These are phyloP conservation scores for Notarius lentiginosus DNA, from an alignment of 2,113 vertebrate species.

Conservation along the genomic window DNA sequence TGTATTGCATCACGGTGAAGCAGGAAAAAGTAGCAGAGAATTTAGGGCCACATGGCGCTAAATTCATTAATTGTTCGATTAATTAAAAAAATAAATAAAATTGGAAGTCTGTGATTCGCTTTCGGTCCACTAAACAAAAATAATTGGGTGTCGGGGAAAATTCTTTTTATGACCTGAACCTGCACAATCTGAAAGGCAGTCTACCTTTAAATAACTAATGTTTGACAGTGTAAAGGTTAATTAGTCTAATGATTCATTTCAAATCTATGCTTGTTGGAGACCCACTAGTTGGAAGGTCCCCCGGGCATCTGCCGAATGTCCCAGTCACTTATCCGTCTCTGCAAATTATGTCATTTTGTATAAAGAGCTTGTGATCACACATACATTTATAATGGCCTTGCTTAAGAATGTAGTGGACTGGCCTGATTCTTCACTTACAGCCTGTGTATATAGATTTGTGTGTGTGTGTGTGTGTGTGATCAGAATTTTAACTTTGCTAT, in stretches of 20 bases:
- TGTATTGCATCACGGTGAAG: too few relatives aligned
- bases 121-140: too few relatives aligned
- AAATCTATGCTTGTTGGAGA: neutral
- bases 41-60: too few relatives aligned
- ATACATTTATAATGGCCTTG: neutral
- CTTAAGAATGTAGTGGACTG: neutral
- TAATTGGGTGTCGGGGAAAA: too few relatives aligned
- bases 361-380: constrained; percentile 1
- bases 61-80: too few relatives aligned
- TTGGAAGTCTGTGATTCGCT: too few relatives aligned
- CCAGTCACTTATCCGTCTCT: neutral
- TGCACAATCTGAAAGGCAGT: too few relatives aligned
- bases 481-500: neutral
- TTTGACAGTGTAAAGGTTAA: neutral
- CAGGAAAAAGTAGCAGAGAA: too few relatives aligned
- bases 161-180: too few relatives aligned
- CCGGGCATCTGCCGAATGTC: neutral
- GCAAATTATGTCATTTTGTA: neutral
- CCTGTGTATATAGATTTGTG: constrained; percentile 22
- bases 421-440: constrained; percentile 11
- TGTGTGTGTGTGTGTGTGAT: neutral
- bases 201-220: neutral
- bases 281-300: too few relatives aligned
- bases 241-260: neutral
- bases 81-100: too few relatives aligned